Evolutionary conservation across 2,797 vertebrate genomes (phyloP), one percentile per base, ranked within the genome.

Genomic region (Chiroxiphia lanceolata): DNA sequence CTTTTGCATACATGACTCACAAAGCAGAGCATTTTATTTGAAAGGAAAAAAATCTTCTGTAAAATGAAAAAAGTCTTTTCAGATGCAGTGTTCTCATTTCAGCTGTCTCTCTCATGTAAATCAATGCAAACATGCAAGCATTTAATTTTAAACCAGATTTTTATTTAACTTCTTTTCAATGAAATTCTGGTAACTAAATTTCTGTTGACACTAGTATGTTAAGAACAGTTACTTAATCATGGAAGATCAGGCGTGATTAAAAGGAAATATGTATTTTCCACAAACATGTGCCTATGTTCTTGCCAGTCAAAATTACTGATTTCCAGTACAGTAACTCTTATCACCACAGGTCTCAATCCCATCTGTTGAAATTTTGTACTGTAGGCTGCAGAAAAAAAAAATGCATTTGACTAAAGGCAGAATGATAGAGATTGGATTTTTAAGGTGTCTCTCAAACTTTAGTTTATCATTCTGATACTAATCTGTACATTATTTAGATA

Each of bases 281-380:
- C 22, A 93, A 86, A 89, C 53, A 91, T 9, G 29, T 89, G 87
- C 45, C 63, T 76, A 83, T 93, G 42, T 13, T 89, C 83, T 90
- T 93, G 90, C 63, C 84, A 96, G 83, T 93, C 89, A 90, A 94
- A 95, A 92, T 79, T 63, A 92, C 78, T 63, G 79, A 95, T 68
- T 95, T 57, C 67, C 65, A 93, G 60, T 33, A 70, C 34, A 83
- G 60, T 81, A 93, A 96, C 61, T 89, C 47, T 90, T 90, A 85
- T 63, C 45, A 81, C 36, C 38, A 57, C 26, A 95, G 89, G 63
- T 34, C 36, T 91, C 63, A 94, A 85, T 81, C 53, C 59, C 95
- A 95, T 92, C 89, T 95, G 88, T 84, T 91, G 57, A 54, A 91
- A 95, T 94, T 94, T 85, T 93, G 34, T 50, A 69, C 50, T 80